A percentile compares a stretch with the other conserved stretches of the same genome.
These are phyloP conservation scores for Platichthys flesus DNA, from an alignment of 2,113 vertebrate genomes.

Conservation along the genomic window DNA sequence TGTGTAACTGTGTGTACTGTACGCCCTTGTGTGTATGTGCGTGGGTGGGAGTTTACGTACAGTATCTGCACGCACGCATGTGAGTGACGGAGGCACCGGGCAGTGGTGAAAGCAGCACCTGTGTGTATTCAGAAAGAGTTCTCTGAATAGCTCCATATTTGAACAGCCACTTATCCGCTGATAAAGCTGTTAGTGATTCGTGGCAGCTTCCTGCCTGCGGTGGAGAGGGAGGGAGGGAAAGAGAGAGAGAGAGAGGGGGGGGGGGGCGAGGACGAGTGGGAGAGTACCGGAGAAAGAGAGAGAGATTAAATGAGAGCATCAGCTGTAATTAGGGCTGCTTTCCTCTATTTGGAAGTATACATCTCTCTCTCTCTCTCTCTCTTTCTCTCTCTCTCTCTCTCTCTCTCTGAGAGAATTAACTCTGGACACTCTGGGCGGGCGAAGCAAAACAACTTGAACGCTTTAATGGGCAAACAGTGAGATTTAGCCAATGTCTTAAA, in stretches of 20 bases:
- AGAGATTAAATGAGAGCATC: conserved; percentile 60
- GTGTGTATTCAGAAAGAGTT: conserved; percentile 64
- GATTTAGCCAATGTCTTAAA: not conserved
- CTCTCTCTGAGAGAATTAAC: conserved; percentile 41
- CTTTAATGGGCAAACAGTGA: conserved; percentile 2
- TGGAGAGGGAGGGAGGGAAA: conserved; percentile 28
- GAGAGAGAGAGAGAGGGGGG: conserved; percentile 13
- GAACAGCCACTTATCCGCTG: conserved; percentile 67
- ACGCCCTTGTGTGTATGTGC: conserved; percentile 1
- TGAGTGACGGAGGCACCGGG: conserved; percentile 1
- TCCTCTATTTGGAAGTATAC: conserved; percentile 44
- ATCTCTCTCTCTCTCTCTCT: conserved; percentile 41
- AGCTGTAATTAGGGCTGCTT: conserved; percentile 67
- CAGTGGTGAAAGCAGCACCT: conserved; percentile 70
- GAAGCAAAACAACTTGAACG: conserved; percentile 9
- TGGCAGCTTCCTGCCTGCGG: conserved; percentile 70
- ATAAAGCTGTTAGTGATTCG: conserved; percentile 70
- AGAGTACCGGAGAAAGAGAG: conserved; percentile 17
- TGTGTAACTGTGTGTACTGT: not conserved
- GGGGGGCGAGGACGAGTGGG: not conserved
- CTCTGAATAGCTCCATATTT: conserved; percentile 72
- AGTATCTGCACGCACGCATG: conserved; percentile 18
- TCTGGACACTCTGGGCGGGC: conserved; percentile 31
- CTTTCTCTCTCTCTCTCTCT: conserved; percentile 47
- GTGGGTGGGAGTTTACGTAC: conserved; percentile 28